phyloP scores from a whole-genome alignment of 2,888 invertebrate genomes.

The Phyllotreta cruciferae region DNA sequence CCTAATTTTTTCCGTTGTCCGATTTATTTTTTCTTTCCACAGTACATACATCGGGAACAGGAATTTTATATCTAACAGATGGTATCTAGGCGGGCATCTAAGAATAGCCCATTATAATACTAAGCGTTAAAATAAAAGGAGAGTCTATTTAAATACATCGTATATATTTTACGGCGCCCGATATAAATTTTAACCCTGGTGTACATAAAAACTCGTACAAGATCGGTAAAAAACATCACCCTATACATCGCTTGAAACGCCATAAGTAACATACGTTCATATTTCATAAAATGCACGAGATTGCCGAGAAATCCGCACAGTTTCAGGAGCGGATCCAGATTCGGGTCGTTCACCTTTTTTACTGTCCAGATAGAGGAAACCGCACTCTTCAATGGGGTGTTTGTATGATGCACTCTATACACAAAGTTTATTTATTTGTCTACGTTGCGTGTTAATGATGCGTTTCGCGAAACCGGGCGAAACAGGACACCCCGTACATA shows the following conservation, averaged over 20 bases:
- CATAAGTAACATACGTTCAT: conserved; percentile 34
- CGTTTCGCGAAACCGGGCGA: background rate
- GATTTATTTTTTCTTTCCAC: no score
- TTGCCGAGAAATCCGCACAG: conserved; percentile 24
- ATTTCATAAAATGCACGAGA: conserved; percentile 44
- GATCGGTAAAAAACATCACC: conserved; percentile 4
- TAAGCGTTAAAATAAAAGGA: no score
- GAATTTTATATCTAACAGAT: no score
- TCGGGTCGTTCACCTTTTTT: conserved; percentile 39
- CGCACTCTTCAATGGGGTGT: conserved; percentile 27
- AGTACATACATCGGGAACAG: no score
- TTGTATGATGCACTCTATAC: no score
- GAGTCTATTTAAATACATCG: no score
- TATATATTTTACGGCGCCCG: no score
- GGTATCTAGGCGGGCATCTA: no score
- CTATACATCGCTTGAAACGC: conserved; percentile 5
- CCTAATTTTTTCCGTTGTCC: no score
- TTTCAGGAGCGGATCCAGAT: conserved; percentile 32
- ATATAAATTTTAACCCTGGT: no score
- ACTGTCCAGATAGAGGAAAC: conserved; percentile 30
- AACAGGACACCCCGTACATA: conserved; percentile 1
- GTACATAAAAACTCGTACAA: background rate
- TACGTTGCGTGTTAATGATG: conserved; percentile 5
- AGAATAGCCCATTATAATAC: no score
- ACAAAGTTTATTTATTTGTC: conserved; percentile 31